Percentiles rank a stretch among this genome's conserved stretches.
phyloP scores from a whole-genome alignment of 1,140 invertebrate species.

The Sinonovacula constricta region DNA sequence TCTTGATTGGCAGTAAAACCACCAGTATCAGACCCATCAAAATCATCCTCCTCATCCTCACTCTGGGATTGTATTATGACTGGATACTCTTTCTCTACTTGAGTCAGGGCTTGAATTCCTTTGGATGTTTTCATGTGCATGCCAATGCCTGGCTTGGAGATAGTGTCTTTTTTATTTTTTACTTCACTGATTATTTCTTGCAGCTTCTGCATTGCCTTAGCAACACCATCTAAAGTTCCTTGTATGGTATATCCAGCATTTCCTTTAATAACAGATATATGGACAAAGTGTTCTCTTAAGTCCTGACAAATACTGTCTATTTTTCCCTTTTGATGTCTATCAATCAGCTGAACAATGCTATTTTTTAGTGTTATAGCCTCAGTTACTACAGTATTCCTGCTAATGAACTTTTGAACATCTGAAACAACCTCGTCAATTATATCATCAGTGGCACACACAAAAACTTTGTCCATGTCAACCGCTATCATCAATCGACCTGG shows the following conservation, averaged over 20 bases:
- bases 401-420: constrained; percentile 1
- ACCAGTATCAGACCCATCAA: background rate
- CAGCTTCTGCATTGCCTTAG: background rate
- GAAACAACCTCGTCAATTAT: background rate
- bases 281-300: constrained; percentile 7
- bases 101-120: constrained; percentile 13
- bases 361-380: background rate
- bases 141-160: constrained; percentile 9
- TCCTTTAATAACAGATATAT: background rate
- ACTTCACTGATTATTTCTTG: background rate
- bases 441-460: constrained; percentile 24
- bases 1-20: background rate
- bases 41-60: constrained; percentile 2
- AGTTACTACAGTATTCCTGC: background rate
- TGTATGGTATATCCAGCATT: constrained; percentile 3
- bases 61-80: background rate
- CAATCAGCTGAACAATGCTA: constrained; percentile 9
- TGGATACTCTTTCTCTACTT: background rate
- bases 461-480: background rate
- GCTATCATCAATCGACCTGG: background rate
- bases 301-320: constrained; percentile 2
- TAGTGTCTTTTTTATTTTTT: background rate
- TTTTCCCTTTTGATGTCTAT: constrained; percentile 7
- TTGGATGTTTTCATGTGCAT: constrained; percentile 16
- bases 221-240: constrained; percentile 23